Percentiles rank a stretch among this genome's conserved stretches.
Conservation (phyloP, 2,888 invertebrate species). For the Agrochola circellaris region DNA sequence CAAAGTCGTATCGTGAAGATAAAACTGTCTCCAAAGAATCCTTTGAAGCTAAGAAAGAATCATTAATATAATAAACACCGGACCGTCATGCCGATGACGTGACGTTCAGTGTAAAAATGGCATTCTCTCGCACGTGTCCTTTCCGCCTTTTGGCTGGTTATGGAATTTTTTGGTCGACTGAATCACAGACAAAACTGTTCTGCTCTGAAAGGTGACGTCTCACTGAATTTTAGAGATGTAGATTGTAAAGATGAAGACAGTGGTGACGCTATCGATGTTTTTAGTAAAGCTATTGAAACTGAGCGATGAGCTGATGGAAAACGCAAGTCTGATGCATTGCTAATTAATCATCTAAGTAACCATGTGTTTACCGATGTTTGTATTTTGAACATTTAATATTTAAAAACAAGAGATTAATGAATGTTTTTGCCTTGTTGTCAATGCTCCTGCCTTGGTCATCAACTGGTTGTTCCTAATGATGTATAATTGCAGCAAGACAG, state of each 20-base stretch:
- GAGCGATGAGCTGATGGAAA: too few relatives aligned
- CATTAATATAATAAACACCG: slow-evolving; percentile 87
- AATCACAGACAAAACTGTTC: slow-evolving; percentile 55
- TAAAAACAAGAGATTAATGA: slow-evolving; percentile 10
- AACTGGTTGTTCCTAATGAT: slow-evolving; percentile 42
- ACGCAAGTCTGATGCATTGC: not conserved
- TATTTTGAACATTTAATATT: not conserved
- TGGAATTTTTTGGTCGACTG: slow-evolving; percentile 49
- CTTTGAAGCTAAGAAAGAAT: slow-evolving; percentile 81
- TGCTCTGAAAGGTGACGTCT: slow-evolving; percentile 51
- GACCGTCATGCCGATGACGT: slow-evolving; percentile 79
- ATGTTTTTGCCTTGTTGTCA: slow-evolving; percentile 19
- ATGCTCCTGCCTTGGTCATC: slow-evolving; percentile 33
- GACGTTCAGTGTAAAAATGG: slow-evolving; percentile 73
- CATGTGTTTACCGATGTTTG: not conserved
- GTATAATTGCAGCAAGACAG: slow-evolving; percentile 39
- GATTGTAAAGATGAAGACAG: slow-evolving; percentile 3
- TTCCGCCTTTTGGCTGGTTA: slow-evolving; percentile 59
- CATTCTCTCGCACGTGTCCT: slow-evolving; percentile 77
- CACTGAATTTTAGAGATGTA: slow-evolving; percentile 11
- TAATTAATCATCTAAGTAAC: not conserved
- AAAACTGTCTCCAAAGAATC: slow-evolving; percentile 86
- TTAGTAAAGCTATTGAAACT: not conserved
- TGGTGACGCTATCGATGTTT: slow-evolving; percentile 5
- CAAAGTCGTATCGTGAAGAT: slow-evolving; percentile 82